Conservation (phyloP, 2,888 invertebrate genomes). For the Druceiella hillmani region DNA sequence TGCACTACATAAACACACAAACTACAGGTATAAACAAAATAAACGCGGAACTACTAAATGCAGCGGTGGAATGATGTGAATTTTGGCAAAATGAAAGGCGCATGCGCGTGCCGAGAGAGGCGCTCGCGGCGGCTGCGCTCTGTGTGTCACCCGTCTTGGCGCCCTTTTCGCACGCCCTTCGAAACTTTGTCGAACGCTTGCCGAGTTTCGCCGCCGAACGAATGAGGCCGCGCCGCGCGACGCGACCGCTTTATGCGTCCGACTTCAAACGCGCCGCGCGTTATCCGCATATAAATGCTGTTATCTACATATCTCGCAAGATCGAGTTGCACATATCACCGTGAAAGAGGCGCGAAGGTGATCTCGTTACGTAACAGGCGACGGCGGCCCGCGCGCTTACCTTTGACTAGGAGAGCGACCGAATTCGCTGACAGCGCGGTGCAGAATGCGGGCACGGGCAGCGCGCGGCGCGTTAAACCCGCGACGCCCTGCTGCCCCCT, state of each 20-base stretch:
- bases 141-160: no score
- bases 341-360: neutral
- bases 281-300: no score
- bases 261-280: no score
- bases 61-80: conserved; percentile 51
- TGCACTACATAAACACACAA: conserved; percentile 46
- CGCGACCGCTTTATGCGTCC: no score
- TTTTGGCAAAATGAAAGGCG: conserved; percentile 49
- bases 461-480: conserved; percentile 49
- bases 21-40: conserved; percentile 48
- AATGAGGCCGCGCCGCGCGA: no score
- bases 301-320: no score
- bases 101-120: conserved; percentile 29
- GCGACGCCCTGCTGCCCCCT: conserved; percentile 37
- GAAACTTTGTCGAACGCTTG: no score
- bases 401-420: conserved; percentile 52
- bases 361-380: conserved; percentile 13
- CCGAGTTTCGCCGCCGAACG: no score
- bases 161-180: no score
- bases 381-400: conserved; percentile 43
- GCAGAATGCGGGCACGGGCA: conserved; percentile 50
- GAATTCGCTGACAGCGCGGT: conserved; percentile 52
- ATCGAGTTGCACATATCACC: no score
- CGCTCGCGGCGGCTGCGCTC: conserved; percentile 36
- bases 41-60: conserved; percentile 45